phyloP scores from a whole-genome alignment of 2,113 vertebrate species.

The Neotragus moschatus region DNA sequence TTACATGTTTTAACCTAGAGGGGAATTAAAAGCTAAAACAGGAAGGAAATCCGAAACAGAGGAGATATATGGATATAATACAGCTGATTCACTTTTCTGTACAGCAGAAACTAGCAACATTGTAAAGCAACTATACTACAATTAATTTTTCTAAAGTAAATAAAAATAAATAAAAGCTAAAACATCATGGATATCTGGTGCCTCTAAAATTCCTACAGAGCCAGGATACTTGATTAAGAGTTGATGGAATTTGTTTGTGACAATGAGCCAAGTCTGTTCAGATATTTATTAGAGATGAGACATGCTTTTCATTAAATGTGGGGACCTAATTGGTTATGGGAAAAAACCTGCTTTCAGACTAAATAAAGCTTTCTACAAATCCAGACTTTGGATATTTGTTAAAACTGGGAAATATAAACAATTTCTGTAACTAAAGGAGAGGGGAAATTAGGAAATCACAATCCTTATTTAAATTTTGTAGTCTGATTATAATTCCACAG shows the following conservation, averaged over 20 bases:
- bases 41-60: not conserved
- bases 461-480: not conserved
- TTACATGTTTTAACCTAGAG: too few relatives aligned
- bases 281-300: not conserved
- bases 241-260: not conserved
- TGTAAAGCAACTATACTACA: not conserved
- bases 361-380: not conserved
- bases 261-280: not conserved
- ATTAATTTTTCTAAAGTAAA: not conserved
- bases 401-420: constrained; percentile 10
- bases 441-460: not conserved
- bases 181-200: not conserved
- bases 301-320: not conserved
- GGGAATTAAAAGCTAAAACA: constrained; percentile 1
- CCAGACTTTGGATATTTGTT: not conserved
- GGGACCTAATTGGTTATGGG: not conserved
- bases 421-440: not conserved
- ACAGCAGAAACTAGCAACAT: not conserved
- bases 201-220: not conserved
- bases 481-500: not conserved
- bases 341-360: not conserved
- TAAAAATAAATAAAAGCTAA: not conserved
- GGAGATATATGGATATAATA: not conserved
- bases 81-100: not conserved
- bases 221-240: not conserved